Evolutionary conservation across 2,797 vertebrate species (phyloP), one percentile per base, ranked within the genome.

Genomic region (Crenuchus spilurus): DNA sequence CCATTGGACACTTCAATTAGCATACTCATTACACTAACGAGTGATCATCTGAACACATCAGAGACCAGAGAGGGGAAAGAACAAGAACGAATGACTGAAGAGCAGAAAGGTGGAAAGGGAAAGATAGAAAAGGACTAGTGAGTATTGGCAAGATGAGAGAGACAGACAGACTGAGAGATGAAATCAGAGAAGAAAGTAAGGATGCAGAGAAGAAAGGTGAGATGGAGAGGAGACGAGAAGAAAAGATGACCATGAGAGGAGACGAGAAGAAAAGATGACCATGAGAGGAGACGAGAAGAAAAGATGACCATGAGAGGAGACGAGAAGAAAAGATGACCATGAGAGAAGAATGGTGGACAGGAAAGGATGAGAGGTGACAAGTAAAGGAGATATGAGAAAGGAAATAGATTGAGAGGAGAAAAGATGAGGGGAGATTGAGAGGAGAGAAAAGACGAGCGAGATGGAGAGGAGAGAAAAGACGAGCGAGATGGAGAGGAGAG

Each of bases 1-100:
- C 65, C 85, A 83, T 87, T 84, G 84, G 76, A 84, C 77, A 76
- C 74, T 78, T 85, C 49, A 58, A 79, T 84, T 76, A 28, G 10
- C 55, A 79, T 51, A 22, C 22, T 48, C 37, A 18, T 37, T 41
- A 64, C 66, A 66, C 79, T 66, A 72, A 76, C 30, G 64, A 79
- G 74, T 68, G 51, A 48, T 72, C 31, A 70, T 76, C 39, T 65
- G 35, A 66, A 58, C 70, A 58, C 66, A 26, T 33, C 13, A 42
- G 58, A 26, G 13, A n/a, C 13, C 1, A 6, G 0, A 14, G 46
- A 55, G 18, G 35, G 4, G 58, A 6, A 22, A 14, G 76, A 42
- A 9, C 13, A 49, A n/a, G 0, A 6, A 16, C n/a, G 33, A 39
- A 3, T 49, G 41, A 61, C 4, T 1, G 42, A 6, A 44, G 41